Conservation (phyloP, 2,797 vertebrate genomes). For the Poeciliopsis paucimaculata region DNA sequence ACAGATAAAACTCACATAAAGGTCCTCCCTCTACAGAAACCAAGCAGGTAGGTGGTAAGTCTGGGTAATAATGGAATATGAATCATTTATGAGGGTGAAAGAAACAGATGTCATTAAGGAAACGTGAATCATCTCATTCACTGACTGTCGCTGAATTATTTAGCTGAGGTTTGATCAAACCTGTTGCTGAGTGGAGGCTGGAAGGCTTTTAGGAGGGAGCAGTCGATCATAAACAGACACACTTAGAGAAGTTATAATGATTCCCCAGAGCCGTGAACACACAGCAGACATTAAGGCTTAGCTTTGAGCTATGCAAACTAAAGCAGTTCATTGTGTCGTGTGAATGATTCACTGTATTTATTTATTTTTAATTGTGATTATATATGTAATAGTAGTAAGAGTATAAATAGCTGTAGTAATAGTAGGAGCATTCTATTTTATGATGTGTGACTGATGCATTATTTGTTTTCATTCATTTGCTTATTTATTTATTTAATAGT, state of each 20-base stretch:
- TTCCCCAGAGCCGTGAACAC: conserved; percentile 37
- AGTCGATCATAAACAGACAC: conserved; percentile 43
- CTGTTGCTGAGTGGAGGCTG: conserved; percentile 54
- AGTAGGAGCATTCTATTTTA: not conserved
- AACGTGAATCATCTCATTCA: conserved; percentile 48
- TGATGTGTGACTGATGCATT: not conserved
- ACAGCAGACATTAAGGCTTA: conserved; percentile 28
- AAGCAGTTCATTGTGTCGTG: not conserved
- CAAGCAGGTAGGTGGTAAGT: conserved; percentile 50
- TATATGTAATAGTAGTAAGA: not conserved
- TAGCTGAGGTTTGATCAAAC: conserved; percentile 66
- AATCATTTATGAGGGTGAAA: conserved; percentile 75
- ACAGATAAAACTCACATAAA: conserved; percentile 24
- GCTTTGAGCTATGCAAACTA: conserved; percentile 23
- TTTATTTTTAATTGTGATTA: not conserved
- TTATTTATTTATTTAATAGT: not conserved
- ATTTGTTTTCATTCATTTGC: not conserved
- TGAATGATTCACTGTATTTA: not conserved
- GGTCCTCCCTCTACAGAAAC: conserved; percentile 36
- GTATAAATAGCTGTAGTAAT: not conserved
- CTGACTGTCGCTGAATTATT: conserved; percentile 68
- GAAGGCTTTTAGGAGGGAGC: conserved; percentile 38
- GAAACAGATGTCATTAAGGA: conserved; percentile 70
- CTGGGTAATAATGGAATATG: conserved; percentile 59
- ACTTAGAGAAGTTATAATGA: conserved; percentile 47